Percentiles rank a stretch among this genome's conserved stretches.
Conservation (phyloP, 2,888 invertebrate genomes). For the Morpho helenor region DNA sequence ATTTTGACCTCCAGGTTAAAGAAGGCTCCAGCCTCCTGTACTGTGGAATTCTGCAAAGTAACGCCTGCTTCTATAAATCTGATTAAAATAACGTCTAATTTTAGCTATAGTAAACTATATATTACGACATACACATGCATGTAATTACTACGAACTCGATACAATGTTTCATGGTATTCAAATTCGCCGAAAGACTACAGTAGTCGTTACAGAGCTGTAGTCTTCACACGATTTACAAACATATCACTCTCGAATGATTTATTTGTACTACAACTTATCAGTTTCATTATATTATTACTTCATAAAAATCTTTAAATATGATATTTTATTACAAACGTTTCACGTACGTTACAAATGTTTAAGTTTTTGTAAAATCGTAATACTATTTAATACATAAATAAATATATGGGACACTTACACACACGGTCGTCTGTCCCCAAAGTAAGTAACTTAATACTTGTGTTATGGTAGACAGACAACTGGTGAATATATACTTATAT, state of each 20-base stretch:
- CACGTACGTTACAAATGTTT: neutral
- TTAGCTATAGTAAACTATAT: neutral
- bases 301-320: neutral
- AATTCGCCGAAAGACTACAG: conserved; percentile 14
- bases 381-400: neutral
- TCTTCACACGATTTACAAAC: conserved; percentile 14
- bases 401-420: neutral
- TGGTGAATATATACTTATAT: too few species aligned
- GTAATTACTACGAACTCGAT: conserved; percentile 5
- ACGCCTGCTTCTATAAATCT: too few species aligned
- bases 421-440: too few species aligned
- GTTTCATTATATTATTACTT: conserved; percentile 1
- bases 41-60: too few species aligned
- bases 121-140: neutral
- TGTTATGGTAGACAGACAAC: too few species aligned
- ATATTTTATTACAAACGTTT: neutral
- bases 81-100: neutral
- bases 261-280: conserved; percentile 11
- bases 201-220: conserved; percentile 3
- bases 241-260: conserved; percentile 9
- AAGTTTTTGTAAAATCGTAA: neutral
- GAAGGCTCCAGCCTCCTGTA: too few species aligned
- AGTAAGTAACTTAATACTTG: too few species aligned
- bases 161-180: conserved; percentile 13
- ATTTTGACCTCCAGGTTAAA: too few species aligned